phyloP scores from a whole-genome alignment of 2,113 vertebrate genomes.

The Chaetodon auriga region DNA sequence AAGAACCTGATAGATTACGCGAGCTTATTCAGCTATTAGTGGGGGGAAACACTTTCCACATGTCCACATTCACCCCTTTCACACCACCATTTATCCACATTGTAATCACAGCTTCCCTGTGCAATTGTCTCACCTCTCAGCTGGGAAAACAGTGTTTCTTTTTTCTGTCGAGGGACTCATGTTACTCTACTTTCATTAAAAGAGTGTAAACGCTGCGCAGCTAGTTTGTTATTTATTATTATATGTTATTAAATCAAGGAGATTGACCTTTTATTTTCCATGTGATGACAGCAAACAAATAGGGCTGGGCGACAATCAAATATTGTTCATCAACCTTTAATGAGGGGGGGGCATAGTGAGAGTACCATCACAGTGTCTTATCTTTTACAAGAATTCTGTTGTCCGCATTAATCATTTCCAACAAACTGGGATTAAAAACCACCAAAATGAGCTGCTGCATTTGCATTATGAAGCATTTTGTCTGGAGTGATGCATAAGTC shows the following conservation, averaged over 20 bases:
- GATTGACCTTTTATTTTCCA: not conserved
- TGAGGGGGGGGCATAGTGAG: not conserved
- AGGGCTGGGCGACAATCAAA: not conserved
- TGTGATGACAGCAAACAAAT: not conserved
- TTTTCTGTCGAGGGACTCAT: not conserved
- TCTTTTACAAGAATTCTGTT: not conserved
- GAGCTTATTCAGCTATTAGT: slow-evolving; percentile 65
- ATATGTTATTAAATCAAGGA: not conserved
- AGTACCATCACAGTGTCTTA: not conserved
- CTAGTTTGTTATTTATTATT: not conserved
- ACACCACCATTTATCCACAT: slow-evolving; percentile 66
- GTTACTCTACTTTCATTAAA: not conserved
- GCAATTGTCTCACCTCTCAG: slow-evolving; percentile 56
- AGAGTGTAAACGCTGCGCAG: too few relatives aligned
- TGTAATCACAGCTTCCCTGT: slow-evolving; percentile 57
- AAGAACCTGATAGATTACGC: slow-evolving; percentile 63
- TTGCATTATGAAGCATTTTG: not conserved
- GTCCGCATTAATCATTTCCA: not conserved
- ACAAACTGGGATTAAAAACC: not conserved
- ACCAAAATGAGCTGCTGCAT: not conserved
- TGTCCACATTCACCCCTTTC: slow-evolving; percentile 68
- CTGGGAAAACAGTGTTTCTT: slow-evolving; percentile 3
- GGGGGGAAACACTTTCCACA: slow-evolving; percentile 52
- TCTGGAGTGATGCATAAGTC: not conserved
- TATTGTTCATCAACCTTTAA: not conserved